Evolutionary conservation across 2,888 invertebrate species (phyloP).

Genomic region (Gymnoscelis rufifasciata): DNA sequence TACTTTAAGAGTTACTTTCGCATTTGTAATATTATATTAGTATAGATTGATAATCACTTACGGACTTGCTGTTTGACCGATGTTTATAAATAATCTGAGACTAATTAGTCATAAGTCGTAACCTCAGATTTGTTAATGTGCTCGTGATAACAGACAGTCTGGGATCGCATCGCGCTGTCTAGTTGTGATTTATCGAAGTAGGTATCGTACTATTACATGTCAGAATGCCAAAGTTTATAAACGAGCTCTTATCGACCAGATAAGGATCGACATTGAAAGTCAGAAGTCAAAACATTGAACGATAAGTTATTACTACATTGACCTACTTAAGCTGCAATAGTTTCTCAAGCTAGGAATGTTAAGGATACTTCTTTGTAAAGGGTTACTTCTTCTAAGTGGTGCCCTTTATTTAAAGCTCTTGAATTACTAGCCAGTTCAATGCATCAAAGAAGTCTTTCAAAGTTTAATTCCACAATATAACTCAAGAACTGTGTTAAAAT

Average conservation of each 20-base stretch:
- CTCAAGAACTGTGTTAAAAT: no score
- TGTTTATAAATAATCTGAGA: not conserved
- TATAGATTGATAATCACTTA: no score
- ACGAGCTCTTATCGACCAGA: constrained; percentile 24
- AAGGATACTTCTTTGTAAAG: constrained; percentile 2
- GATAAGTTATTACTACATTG: constrained; percentile 22
- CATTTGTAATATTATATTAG: no score
- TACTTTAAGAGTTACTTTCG: no score
- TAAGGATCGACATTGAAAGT: constrained; percentile 30
- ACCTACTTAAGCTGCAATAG: constrained; percentile 22
- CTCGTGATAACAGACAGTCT: constrained; percentile 6
- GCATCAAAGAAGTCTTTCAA: not conserved
- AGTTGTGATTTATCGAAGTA: constrained; percentile 9
- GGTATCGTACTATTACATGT: constrained; percentile 10
- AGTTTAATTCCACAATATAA: not conserved
- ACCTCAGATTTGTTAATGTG: not conserved
- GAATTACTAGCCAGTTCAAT: not conserved
- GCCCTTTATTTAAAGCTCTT: not conserved
- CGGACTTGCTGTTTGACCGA: no score
- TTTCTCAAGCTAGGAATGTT: constrained; percentile 6
- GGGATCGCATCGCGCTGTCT: constrained; percentile 2
- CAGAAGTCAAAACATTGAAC: constrained; percentile 28
- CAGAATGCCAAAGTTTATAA: constrained; percentile 24
- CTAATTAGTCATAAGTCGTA: not conserved
- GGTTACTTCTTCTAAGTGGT: constrained; percentile 1